Evolutionary conservation across 2,888 invertebrate genomes (phyloP), one percentile per base, ranked within the genome.

Genomic region (Meteorus colon): DNA sequence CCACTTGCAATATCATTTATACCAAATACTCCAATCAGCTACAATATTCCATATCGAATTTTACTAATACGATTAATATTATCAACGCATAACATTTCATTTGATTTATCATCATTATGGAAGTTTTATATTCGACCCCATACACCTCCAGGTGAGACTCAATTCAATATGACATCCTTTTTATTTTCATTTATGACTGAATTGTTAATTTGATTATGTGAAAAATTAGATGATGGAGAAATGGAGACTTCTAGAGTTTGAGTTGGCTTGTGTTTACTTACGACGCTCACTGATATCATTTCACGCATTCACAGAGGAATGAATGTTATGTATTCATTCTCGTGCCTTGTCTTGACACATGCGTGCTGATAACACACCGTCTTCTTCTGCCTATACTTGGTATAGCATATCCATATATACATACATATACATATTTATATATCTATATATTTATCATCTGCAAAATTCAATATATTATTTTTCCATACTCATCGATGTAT

Each of bases 241-340:
- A 48, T 48, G 48, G 16, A 51, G 29, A 24, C 19, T 48, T 48
- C 8, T 16, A 10, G 24, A 41, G 19, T 37, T 24, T n/a, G 27
- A 67, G 29, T 51, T 48, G 24, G 16, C 41, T 67, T 5, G 8
- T 67, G 48, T 67, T 67, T 67, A 67, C 41, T 16, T 14, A 27
- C 12, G 45, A 24, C 67, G 24, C n/a, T 55, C 55, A 55, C 55
- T 55, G 67, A 67, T 67, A 67, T 67, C 67, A 31, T 67, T 67
- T 45, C 67, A 67, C 24, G 55, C 67, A 67, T 48, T 29, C 67
- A 67, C 67, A 67, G 67, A 29, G 29, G 48, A 67, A 27, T 67
- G 67, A 67, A 67, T 19, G 29, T 16, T 48, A 48, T 67, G 48
- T 55, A 55, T 55, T 45, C 45, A n/a, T 48, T 67, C 67, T 67